A percentile compares a stretch with the other conserved stretches of the same genome.
Conservation (phyloP, 2,797 vertebrate genomes). For the Typhlichthys subterraneus region DNA sequence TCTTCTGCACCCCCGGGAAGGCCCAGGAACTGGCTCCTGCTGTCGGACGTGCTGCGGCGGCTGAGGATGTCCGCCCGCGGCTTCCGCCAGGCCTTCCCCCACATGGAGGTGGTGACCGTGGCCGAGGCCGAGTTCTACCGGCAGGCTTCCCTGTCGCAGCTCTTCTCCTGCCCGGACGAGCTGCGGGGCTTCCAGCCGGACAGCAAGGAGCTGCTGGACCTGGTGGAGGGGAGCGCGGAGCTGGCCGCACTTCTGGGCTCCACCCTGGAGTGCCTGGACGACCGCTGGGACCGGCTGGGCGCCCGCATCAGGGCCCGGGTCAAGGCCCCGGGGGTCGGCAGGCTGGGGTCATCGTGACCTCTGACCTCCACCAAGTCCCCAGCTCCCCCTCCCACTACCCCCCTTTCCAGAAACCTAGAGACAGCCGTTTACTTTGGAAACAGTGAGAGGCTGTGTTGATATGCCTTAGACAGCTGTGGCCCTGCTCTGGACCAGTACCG, state of each 20-base stretch:
- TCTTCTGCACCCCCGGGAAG: constrained; percentile 55
- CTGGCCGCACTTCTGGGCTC: constrained; percentile 91
- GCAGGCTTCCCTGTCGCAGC: constrained; percentile 90
- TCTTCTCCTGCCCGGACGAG: constrained; percentile 89
- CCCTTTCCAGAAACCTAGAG: not conserved
- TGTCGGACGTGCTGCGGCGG: constrained; percentile 89
- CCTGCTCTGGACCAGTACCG: constrained; percentile 52
- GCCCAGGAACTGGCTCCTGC: constrained; percentile 92
- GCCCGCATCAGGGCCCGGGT: constrained; percentile 81
- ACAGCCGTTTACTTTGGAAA: constrained; percentile 58
- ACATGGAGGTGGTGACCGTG: constrained; percentile 89
- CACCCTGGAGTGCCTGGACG: constrained; percentile 87
- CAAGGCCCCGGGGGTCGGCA: constrained; percentile 47
- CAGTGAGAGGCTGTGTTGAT: constrained; percentile 44
- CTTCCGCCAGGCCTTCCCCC: constrained; percentile 89
- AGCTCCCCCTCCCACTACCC: constrained; percentile 30
- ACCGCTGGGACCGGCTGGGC: constrained; percentile 68
- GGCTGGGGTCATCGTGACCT: constrained; percentile 65
- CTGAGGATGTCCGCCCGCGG: constrained; percentile 88
- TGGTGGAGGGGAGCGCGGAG: constrained; percentile 91
- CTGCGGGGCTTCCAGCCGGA: constrained; percentile 89
- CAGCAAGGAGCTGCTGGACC: constrained; percentile 91
- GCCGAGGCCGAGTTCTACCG: constrained; percentile 91
- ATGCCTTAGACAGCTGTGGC: constrained; percentile 61
- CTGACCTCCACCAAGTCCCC: constrained; percentile 30